Evolutionary conservation across 2,888 invertebrate genomes (phyloP), one percentile per base, ranked within the genome.

Genomic region (Athripsodes cinereus): DNA sequence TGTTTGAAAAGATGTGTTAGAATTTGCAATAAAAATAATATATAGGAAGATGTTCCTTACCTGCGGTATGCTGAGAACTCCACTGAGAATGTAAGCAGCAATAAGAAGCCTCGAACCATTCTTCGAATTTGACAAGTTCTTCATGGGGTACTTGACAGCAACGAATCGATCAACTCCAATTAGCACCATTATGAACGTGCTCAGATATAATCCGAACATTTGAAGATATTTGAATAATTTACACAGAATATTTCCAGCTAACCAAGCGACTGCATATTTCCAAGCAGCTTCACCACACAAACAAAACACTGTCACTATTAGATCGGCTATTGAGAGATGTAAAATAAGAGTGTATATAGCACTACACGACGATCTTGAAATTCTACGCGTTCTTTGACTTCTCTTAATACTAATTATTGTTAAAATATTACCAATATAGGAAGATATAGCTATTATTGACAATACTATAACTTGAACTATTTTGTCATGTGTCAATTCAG

Each of bases 161-260:
- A 88, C 80, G 79, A 90, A 90, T 56, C 92, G 79, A 68, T 92
- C 92, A 48, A 91, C 81, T 11, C 90, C 90, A 66, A 92, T 91
- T 49, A 91, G 78, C 31, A 92, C 91, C 21, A 91, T 76, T 44
- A 92, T 82, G 71, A 89, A 92, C 0, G 92, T 92, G 60, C 91
- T 91, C 62, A 91, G 73, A 69, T 92, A 90, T 54, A 92, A 75
- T 53, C 90, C 85, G 68, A 90, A 89, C 83, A 90, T 87, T 73
- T 92, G 90, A 51, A 87, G 75, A 65, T 86, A 88, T 71, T 92
- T 92, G 67, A 91, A 86, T 55, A 89, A 65, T 74, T 91, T 92
- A 72, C 92, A 92, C 47, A 83, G 81, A 10, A 82, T 70, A 67
- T 90, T 87, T 1, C 89, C 90, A 13, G 88, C 90, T 50, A 85